A percentile compares a stretch with the other conserved stretches of the same genome.
Conservation (phyloP, 2,113 vertebrate species). For the Protomyctophum bolini region DNA sequence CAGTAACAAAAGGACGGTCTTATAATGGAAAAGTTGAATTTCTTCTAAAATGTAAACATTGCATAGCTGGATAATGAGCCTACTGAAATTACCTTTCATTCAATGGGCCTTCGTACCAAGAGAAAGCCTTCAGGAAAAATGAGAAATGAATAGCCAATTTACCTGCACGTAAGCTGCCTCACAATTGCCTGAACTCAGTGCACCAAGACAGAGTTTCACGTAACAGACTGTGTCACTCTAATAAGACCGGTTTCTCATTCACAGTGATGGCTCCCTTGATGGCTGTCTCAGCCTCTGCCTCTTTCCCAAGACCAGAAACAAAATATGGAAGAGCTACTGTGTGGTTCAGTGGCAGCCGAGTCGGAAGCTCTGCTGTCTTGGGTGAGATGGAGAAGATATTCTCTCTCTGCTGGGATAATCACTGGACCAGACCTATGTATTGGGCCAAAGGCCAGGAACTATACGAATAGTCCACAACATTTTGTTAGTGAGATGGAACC, state of each 20-base stretch:
- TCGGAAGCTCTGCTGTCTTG: conserved; percentile 22
- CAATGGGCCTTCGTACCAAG: conserved; percentile 18
- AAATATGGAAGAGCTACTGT: conserved; percentile 4
- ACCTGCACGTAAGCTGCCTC: conserved; percentile 21
- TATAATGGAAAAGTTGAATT: background rate
- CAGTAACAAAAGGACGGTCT: background rate
- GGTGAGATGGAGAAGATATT: conserved; percentile 17
- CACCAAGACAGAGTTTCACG: conserved; percentile 18
- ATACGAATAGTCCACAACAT: too few relatives aligned
- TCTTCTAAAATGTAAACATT: background rate
- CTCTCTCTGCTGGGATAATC: conserved; percentile 43
- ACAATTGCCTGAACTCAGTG: conserved; percentile 10
- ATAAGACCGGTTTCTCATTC: conserved; percentile 1
- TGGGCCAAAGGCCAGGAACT: conserved; percentile 27
- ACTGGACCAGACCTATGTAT: conserved; percentile 46
- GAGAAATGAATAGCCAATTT: conserved; percentile 23
- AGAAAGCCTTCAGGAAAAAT: conserved; percentile 30
- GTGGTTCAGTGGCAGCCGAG: conserved; percentile 35
- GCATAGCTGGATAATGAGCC: conserved; percentile 14
- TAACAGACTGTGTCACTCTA: conserved; percentile 25
- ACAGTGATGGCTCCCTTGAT: conserved; percentile 26
- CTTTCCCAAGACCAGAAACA: conserved; percentile 37
- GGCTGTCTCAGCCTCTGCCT: conserved; percentile 25
- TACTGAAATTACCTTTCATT: conserved; percentile 25
- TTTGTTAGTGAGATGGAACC: too few relatives aligned